Base-by-base conservation (phyloP, 2,113 vertebrate species). In the Numenius arquata region DNA sequence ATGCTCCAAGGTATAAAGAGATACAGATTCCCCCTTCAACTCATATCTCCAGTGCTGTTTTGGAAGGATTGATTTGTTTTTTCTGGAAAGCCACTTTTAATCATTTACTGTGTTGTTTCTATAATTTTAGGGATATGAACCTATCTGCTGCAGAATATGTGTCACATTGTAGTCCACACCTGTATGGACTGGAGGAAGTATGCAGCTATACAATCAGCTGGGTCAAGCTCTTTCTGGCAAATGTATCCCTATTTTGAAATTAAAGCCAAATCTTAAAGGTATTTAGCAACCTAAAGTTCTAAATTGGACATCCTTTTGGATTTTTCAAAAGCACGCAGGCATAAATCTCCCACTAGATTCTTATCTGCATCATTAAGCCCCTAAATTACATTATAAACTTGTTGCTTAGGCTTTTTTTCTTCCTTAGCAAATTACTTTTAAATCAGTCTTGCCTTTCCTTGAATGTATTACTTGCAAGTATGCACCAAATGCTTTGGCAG, bases 311-410 rank as follows among this genome's bases (percentile, higher is more conserved):
- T 50, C 6, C 8, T 48, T 74, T 32, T 16, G 7, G 15, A 89
- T 75, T 92, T 90, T 94, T 87, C 21, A 62, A 82, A 93, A 72
- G 15, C 21, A 45, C 15, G 45, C 3, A 78, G 23, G 50, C 48
- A 89, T 93, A 83, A 95, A 95, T 96, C 68, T 92, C 70, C 40
- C 25, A 32, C 48, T 78, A 87, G 79, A 95, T 87, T n/a, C 12
- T 86, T 93, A 94, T 88, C 93, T 81, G 61, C 40, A 68, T 92
- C 83, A 89, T 96, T 93, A 96, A 78, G 80, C 23, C 43, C 66
- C 40, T 91, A 89, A 94, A 93, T 84, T 86, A 67, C 72, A 43
- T 77, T 71, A 88, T 56, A 93, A 92, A 74, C 29, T 59, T 68
- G 20, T 78, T 96, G 56, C 48, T 89, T 84, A 56, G 34, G 16